These are phyloP conservation scores for Drosophila ogumai DNA, from an alignment of 1,140 invertebrate species.

Conservation along the genomic window DNA sequence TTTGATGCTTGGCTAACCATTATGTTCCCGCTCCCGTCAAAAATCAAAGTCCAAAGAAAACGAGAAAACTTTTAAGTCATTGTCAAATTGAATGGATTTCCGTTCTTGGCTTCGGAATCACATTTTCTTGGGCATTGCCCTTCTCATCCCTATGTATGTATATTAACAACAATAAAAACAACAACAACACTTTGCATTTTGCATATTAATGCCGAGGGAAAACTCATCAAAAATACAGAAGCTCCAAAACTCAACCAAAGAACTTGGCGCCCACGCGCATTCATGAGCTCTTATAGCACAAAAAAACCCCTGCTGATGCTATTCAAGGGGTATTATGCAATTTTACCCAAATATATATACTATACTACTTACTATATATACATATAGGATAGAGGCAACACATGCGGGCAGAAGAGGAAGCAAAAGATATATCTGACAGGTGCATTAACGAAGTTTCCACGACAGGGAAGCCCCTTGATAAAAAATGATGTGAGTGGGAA, in stretches of 20 bases:
- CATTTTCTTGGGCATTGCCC: slow-evolving; percentile 21
- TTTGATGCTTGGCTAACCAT: slow-evolving; percentile 31
- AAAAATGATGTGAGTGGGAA: slow-evolving; percentile 81
- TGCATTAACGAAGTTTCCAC: slow-evolving; percentile 79
- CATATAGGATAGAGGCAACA: slow-evolving; percentile 25
- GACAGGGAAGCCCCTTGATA: slow-evolving; percentile 52
- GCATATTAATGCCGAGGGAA: slow-evolving; percentile 63
- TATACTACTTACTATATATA: slow-evolving; percentile 18
- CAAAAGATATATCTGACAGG: slow-evolving; percentile 73
- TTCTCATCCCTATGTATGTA: slow-evolving; percentile 35
- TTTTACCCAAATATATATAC: slow-evolving; percentile 67
- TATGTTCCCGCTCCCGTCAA: neutral
- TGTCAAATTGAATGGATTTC: slow-evolving; percentile 60
- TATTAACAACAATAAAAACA: slow-evolving; percentile 16
- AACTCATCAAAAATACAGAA: slow-evolving; percentile 67
- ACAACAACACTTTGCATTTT: slow-evolving; percentile 51
- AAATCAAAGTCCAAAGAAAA: slow-evolving; percentile 12
- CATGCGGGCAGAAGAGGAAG: neutral
- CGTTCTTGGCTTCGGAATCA: slow-evolving; percentile 23
- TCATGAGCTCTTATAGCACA: slow-evolving; percentile 46
- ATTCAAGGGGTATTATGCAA: slow-evolving; percentile 71
- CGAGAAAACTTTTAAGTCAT: slow-evolving; percentile 60
- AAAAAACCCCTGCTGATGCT: slow-evolving; percentile 44
- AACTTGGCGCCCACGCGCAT: slow-evolving; percentile 37
- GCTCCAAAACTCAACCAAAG: slow-evolving; percentile 29